Base-by-base conservation (phyloP, 2,888 invertebrate genomes). In the Lasioglossum pauxillum region DNA sequence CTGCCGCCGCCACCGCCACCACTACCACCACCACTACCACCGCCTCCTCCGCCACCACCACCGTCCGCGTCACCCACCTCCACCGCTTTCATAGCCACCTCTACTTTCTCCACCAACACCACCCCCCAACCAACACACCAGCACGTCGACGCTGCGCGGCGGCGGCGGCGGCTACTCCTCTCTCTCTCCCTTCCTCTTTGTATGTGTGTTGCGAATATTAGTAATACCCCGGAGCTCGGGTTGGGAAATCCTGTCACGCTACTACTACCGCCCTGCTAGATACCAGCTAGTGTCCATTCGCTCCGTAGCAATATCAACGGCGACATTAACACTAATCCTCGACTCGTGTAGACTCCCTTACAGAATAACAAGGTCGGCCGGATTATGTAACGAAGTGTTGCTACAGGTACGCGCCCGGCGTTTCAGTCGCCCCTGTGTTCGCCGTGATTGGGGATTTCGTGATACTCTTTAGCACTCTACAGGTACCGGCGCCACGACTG, bases 31-130 rank as follows among this genome's bases (percentile, higher is more conserved):
- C 77, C 46, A 27, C 74, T 38, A 60, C 60, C 38, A 44, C 74
- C 38, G 14, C 71, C 77, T 46, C 71, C 77, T 57, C 82, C 75
- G n/a, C 76, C 64, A 60, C 80, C 76, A 75, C 85, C 82, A 53
- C 86, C 85, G 57, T 79, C 74, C 31, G 78, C 91, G 87, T 86
- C 91, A 75, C 73, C 88, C 87, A 89, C 89, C 89, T 83, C 91
- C 89, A 87, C 83, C 72, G 82, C 82, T 76, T 73, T 75, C 89
- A 72, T 73, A 19, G 57, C 80, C 80, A 81, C 85, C 75, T 73
- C 81, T 78, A 86, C 89, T 87, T 69, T 53, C 87, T 75, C 72
- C 86, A 83, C 79, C 73, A 78, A 79, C 53, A 90, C 77, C 80
- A 41, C 27, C 76, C 27, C 75, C 16, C 35, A 10, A 4, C 35